Base-by-base conservation (phyloP, 2,888 invertebrate species). In the Tipula lateralis region DNA sequence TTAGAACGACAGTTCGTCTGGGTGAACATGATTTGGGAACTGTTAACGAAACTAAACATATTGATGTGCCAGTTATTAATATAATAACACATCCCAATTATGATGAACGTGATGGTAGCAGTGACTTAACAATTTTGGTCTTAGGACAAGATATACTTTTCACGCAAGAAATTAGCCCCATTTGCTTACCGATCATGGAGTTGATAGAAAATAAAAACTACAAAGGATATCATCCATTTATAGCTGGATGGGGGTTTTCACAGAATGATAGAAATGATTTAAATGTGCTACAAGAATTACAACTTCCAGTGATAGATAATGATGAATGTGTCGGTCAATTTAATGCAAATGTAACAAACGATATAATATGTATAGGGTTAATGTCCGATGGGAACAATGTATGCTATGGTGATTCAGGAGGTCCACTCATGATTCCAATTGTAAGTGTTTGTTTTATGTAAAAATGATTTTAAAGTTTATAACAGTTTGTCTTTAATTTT, bases 21-120 rank as follows among this genome's bases (percentile, higher is more conserved):
- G 97, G 97, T 0, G 96, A 96, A 87, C 92, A 96, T 87, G 94
- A 96, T 89, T 88, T 96, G 30, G 91, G 91, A 2, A 89, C 91
- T 0, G 93, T 93, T 1, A 90, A 92, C 13, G 93, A 94, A 50
- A 91, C 92, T 0, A 91, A 92, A 0, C 89, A 88, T 84, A 88
- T 93, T 7, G 94, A 95, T 87, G 89, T 95, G 7, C 90, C 90
- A 0, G 92, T 96, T 84, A 92, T 86, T 1, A 87, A 87, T 85
- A 89, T 89, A 6, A 34, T 16, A 30, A 19, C 84, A 2, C 88
- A 90, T 87, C 87, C 89, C 0, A 39, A 87, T 0, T 90, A 90
- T 39, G 88, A 87, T 83, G 80, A 85, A 1, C 85, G 85, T 0
- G 89, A 92, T 24, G 94, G 92, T 87, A 93, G 92, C 82, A 94